phyloP scores from a whole-genome alignment of 1,140 invertebrate species.

The Diuraphis noxia region DNA sequence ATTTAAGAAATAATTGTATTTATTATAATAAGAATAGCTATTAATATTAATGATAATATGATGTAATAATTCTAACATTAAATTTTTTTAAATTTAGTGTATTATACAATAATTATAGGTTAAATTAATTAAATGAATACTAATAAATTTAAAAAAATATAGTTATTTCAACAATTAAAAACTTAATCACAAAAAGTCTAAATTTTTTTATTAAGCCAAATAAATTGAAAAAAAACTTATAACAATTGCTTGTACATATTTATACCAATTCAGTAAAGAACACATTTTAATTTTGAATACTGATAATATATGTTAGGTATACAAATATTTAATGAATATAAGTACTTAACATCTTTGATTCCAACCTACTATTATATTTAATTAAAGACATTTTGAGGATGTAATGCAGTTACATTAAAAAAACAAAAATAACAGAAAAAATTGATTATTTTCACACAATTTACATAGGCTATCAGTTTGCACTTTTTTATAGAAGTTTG shows the following conservation, averaged over 20 bases:
- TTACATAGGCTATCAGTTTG: background rate
- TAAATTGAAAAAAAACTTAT: background rate
- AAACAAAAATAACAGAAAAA: background rate
- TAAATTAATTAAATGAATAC: background rate
- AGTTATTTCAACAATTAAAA: background rate
- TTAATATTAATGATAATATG: background rate
- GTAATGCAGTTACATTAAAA: background rate
- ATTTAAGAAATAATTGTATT: background rate
- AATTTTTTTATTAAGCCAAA: background rate
- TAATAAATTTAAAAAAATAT: background rate
- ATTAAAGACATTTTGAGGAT: background rate
- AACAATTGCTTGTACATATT: no score
- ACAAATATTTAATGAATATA: background rate
- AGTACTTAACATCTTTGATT: background rate
- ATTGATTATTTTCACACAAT: background rate
- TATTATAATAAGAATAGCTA: background rate
- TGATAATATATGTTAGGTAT: background rate
- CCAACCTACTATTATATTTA: background rate
- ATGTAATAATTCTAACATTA: background rate
- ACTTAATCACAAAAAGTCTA: no score
- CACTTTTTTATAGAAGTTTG: background rate
- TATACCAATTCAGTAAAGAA: background rate
- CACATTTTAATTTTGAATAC: background rate
- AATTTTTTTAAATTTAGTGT: background rate
- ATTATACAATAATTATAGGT: conserved; percentile 4